Percentiles rank a stretch among this genome's conserved stretches.
Evolutionary conservation across 2,113 vertebrate genomes (phyloP).

Genomic region (Prolemur simus): DNA sequence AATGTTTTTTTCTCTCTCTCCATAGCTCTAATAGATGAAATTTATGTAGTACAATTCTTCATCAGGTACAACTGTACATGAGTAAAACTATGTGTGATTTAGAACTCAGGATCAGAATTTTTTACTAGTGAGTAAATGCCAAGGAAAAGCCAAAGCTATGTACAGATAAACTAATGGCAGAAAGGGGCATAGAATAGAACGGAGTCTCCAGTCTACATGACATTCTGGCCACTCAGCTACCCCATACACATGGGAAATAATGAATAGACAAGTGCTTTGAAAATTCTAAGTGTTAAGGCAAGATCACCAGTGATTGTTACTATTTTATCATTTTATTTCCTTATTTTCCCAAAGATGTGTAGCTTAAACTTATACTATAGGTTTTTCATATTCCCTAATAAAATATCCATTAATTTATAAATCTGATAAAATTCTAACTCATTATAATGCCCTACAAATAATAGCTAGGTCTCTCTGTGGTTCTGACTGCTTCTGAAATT

Average conservation of each 20-base stretch:
- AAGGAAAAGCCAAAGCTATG: background rate
- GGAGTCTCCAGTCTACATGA: background rate
- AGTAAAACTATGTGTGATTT: background rate
- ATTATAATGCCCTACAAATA: background rate
- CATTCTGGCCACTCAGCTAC: background rate
- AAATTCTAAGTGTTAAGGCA: background rate
- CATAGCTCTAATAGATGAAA: background rate
- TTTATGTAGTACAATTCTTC: background rate
- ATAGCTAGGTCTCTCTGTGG: background rate
- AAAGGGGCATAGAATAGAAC: background rate
- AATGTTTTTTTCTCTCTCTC: background rate
- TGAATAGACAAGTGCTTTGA: background rate
- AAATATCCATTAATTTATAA: background rate
- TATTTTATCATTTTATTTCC: background rate
- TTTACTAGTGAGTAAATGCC: background rate
- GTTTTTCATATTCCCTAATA: background rate
- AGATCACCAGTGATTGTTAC: background rate
- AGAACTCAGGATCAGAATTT: background rate
- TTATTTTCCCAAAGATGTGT: background rate
- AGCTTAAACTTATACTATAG: background rate
- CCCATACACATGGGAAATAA: background rate
- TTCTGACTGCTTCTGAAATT: background rate
- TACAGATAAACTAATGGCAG: background rate
- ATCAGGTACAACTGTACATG: background rate
- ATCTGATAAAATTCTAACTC: background rate